Evolutionary conservation across 2,888 invertebrate genomes (phyloP).

Genomic region (Acronicta alni): DNA sequence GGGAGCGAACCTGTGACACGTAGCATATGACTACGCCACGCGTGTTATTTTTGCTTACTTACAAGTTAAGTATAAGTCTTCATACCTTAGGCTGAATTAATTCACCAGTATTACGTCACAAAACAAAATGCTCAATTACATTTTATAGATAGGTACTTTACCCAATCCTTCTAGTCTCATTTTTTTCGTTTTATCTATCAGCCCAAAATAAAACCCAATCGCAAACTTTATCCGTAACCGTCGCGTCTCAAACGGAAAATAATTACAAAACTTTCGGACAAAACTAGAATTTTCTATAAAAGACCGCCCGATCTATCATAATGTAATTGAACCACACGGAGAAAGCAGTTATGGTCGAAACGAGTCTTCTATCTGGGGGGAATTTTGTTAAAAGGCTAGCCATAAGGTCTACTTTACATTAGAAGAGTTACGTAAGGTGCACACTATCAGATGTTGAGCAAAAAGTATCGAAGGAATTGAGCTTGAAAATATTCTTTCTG

Average conservation of each 20-base stretch:
- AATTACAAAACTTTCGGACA: conserved; percentile 44
- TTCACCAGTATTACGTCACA: too few species aligned
- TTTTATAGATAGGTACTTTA: neutral
- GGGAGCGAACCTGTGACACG: too few species aligned
- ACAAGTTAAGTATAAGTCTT: too few species aligned
- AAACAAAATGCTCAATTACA: too few species aligned
- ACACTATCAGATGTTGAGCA: conserved; percentile 2
- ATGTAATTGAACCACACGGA: conserved; percentile 50
- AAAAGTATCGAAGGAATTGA: neutral
- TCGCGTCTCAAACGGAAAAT: conserved; percentile 26
- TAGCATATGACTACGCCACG: too few species aligned
- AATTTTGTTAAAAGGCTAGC: conserved; percentile 45
- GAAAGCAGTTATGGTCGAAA: conserved; percentile 43
- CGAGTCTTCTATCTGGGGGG: conserved; percentile 13
- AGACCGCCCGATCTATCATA: conserved; percentile 42
- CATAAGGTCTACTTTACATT: conserved; percentile 39
- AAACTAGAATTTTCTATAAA: conserved; percentile 35
- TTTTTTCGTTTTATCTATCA: conserved; percentile 37
- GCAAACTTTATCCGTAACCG: conserved; percentile 48
- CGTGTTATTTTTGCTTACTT: too few species aligned
- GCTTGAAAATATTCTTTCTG: too few species aligned
- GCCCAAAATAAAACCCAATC: conserved; percentile 49
- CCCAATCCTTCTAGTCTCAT: conserved; percentile 5
- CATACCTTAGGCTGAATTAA: neutral
- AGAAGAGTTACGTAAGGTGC: neutral